These are phyloP conservation scores for Barbus barbus DNA, from an alignment of 2,113 vertebrate genomes.

Conservation along the genomic window DNA sequence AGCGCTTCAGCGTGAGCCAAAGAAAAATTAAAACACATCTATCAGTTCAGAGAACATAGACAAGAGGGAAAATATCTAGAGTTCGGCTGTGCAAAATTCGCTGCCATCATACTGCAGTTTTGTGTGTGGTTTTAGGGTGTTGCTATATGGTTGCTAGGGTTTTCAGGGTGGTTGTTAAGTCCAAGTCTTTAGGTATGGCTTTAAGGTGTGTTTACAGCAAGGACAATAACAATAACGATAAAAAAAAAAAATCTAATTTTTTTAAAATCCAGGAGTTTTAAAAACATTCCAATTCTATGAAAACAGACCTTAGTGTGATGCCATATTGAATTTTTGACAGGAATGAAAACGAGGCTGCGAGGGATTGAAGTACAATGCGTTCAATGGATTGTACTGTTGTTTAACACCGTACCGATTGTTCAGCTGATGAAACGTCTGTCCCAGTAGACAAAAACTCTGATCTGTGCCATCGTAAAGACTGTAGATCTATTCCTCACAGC, in stretches of 20 bases:
- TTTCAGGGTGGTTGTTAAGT: background rate
- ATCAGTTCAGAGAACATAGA: background rate
- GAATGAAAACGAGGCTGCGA: background rate
- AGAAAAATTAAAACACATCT: background rate
- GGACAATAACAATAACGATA: background rate
- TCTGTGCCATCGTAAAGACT: background rate
- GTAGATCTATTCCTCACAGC: background rate
- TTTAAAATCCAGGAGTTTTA: no score
- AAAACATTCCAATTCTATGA: background rate
- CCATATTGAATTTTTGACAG: background rate
- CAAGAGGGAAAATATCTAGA: background rate
- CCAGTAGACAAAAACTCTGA: no score
- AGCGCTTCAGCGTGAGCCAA: constrained; percentile 8
- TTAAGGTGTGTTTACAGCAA: background rate
- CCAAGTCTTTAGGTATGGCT: background rate
- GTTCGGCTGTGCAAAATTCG: background rate
- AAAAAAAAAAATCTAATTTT: no score
- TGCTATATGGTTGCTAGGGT: background rate
- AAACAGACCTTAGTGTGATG: background rate
- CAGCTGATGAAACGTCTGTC: no score
- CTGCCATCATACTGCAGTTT: background rate
- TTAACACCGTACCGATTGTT: background rate
- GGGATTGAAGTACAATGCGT: background rate
- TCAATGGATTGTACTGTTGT: background rate
- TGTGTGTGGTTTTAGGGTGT: background rate